Evolutionary conservation across 30 jellyfish, hydroid and myxozoan species (phyloP).

Genomic region (Catostylus mosaicus): DNA sequence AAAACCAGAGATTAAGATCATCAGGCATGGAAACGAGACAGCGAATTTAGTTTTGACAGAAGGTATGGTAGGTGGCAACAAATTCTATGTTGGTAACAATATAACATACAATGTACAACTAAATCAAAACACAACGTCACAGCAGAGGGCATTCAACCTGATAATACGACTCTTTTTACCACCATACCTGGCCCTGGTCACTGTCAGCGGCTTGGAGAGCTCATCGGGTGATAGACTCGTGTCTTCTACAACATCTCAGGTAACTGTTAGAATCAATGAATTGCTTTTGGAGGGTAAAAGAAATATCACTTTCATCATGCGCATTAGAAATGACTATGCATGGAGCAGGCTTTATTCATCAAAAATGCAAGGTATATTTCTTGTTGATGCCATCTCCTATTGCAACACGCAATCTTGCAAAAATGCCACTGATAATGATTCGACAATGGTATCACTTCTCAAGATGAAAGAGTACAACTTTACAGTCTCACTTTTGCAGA

Average conservation of each 20-base stretch:
- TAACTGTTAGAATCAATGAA: conserved; percentile 16
- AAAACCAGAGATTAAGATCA: not conserved
- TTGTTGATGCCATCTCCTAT: conserved; percentile 44
- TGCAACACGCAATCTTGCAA: conserved; percentile 23
- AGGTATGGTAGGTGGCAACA: not conserved
- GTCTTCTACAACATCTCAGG: conserved; percentile 33
- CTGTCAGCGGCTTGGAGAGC: conserved; percentile 20
- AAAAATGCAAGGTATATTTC: not conserved
- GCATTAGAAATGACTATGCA: not conserved
- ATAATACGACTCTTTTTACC: conserved; percentile 23
- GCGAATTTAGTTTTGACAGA: not conserved
- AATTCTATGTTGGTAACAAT: conserved; percentile 36
- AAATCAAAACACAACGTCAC: not conserved
- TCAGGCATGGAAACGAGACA: conserved; percentile 25
- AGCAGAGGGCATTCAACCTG: conserved; percentile 47
- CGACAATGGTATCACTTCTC: not conserved
- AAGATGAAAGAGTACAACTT: conserved; percentile 10
- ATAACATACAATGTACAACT: conserved; percentile 12
- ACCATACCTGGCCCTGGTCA: conserved; percentile 29
- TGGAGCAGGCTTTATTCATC: conserved; percentile 5
- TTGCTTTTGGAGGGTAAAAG: conserved; percentile 7
- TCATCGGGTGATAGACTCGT: conserved; percentile 7
- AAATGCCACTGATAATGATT: not conserved
- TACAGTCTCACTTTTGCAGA: not conserved
- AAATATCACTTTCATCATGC: not conserved